A percentile compares a stretch with the other conserved stretches of the same genome.
phyloP scores from a whole-genome alignment of 2,797 vertebrate genomes.

The Tapirus indicus region DNA sequence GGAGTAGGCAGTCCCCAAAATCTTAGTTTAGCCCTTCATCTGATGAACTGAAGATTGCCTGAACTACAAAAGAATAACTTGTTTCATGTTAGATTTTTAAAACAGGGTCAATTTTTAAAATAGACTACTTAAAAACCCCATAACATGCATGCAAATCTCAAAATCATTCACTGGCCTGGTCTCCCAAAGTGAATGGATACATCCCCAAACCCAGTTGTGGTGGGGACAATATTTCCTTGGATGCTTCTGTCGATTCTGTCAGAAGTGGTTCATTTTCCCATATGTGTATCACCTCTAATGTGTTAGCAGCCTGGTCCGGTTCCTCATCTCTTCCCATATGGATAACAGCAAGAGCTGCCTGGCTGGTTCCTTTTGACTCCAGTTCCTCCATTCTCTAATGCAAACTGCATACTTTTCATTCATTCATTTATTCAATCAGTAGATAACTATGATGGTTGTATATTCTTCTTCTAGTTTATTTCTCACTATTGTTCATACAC shows the following conservation, averaged over 20 bases:
- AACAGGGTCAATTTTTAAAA: background rate
- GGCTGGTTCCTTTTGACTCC: background rate
- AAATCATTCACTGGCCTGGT: background rate
- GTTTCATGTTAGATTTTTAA: conserved; percentile 32
- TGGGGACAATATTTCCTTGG: background rate
- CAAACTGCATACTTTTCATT: conserved; percentile 18
- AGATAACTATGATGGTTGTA: background rate
- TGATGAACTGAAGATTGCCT: conserved; percentile 7
- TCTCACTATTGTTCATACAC: background rate
- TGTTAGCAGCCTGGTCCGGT: background rate
- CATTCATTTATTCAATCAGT: background rate
- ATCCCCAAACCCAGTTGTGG: background rate
- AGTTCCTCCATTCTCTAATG: background rate
- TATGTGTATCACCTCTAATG: background rate
- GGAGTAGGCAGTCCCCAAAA: background rate
- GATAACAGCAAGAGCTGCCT: background rate
- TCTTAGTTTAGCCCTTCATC: background rate
- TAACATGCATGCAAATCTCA: background rate
- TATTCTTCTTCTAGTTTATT: background rate
- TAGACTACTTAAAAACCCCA: background rate
- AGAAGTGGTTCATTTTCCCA: background rate
- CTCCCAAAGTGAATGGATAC: background rate
- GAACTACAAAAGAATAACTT: background rate
- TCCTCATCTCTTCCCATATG: background rate
- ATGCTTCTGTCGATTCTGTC: background rate